These are phyloP conservation scores for Sturmia bella DNA, from an alignment of 2,888 invertebrate species.

Conservation along the genomic window DNA sequence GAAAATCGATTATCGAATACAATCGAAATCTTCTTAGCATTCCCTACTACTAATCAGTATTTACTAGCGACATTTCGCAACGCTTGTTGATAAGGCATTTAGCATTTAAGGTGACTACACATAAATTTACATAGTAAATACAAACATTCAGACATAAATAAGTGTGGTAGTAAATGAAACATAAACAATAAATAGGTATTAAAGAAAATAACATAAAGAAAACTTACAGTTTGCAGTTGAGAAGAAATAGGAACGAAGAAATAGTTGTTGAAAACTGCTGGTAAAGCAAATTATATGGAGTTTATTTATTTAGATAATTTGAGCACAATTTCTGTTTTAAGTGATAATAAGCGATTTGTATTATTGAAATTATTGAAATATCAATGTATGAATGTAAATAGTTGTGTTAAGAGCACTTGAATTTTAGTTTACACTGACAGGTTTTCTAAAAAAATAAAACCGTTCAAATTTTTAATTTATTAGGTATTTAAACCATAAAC, in stretches of 20 bases:
- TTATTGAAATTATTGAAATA: too few relatives aligned
- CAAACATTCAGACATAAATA: neutral
- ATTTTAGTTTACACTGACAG: neutral
- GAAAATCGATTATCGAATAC: too few relatives aligned
- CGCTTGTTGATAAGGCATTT: too few relatives aligned
- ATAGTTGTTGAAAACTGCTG: constrained; percentile 9
- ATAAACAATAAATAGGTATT: neutral
- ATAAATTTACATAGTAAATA: neutral
- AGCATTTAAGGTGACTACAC: too few relatives aligned
- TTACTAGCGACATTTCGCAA: too few relatives aligned
- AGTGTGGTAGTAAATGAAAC: neutral
- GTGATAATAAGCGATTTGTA: neutral
- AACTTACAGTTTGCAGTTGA: constrained; percentile 63
- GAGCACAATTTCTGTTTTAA: neutral
- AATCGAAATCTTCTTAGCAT: too few relatives aligned
- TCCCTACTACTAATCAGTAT: too few relatives aligned
- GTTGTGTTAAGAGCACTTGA: constrained; percentile 8
- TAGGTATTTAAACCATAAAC: neutral
- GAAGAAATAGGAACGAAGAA: constrained; percentile 40
- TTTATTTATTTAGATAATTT: neutral
- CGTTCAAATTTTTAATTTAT: too few relatives aligned
- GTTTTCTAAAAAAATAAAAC: neutral
- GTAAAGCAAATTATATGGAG: neutral
- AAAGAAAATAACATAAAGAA: constrained; percentile 4
- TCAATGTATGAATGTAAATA: too few relatives aligned